Base-by-base conservation (phyloP, 2,113 vertebrate genomes). In the Daphoenositta chrysoptera region DNA sequence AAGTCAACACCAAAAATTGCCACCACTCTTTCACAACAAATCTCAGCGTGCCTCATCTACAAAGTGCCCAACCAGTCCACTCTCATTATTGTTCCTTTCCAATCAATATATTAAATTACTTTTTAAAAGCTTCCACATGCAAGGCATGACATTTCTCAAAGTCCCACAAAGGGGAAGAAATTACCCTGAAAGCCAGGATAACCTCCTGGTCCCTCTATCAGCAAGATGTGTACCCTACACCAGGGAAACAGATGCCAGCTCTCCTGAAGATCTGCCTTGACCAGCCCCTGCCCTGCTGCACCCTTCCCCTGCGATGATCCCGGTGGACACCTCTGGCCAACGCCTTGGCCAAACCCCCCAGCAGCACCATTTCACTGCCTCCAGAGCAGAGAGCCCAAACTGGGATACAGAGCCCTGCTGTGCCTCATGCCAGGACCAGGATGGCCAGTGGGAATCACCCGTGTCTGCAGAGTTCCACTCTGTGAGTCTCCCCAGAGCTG, bases 41-140 rank as follows among this genome's bases (percentile, higher is more conserved):
- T 31, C 45, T 79, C 69, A 35, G 42, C 42, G 9, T 1, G 1
- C 35, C 13, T 90, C 60, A 66, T 54, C 71, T 77, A 70, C 83
- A 88, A 61, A 80, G 61, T 83, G 51, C 42, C 56, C 91, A 60
- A 71, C 51, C 56, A 70, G 68, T 40, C 40, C 94, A 93, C 51
- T 94, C 63, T 92, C 35, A 7, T 83, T 57, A 93, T 56, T 68
- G 71, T 42, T 94, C n/a, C 23, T 48, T 81, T 54, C 35, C n/a
- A 81, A 95, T 89, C 86, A 84, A 96, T 89, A 71, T 13, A 87
- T 56, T 66, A 86, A 77, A 92, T 92, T 87, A 69, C 64, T 90
- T 94, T 81, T n/a, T 3, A 85, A 89, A 93, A 93, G 24, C 76
- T 87, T 83, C 65, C 23, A 39, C 37, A 21, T 35, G 54, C 39